Conservation (phyloP, 2,797 vertebrate species). For the Gorsachius magnificus region DNA sequence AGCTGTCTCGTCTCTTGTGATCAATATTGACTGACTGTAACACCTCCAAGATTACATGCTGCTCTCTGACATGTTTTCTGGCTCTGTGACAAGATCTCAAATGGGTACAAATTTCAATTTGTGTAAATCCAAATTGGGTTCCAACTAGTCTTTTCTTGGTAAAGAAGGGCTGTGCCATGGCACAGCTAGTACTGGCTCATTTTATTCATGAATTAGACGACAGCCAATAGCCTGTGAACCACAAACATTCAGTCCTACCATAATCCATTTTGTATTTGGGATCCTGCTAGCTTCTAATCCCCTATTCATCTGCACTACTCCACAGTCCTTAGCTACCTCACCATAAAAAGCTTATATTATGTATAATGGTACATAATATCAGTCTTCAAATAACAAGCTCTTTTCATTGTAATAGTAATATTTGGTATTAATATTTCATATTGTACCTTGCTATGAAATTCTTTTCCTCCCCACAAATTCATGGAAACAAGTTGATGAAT, state of each 20-base stretch:
- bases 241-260: neutral
- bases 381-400: neutral
- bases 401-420: neutral
- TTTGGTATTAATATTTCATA: neutral
- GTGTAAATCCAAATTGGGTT: conserved; percentile 46
- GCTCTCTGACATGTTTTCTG: conserved; percentile 37
- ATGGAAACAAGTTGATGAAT: neutral
- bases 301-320: neutral
- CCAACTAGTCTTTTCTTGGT: conserved; percentile 17
- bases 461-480: neutral
- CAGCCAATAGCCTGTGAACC: neutral
- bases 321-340: neutral
- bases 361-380: neutral
- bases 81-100: conserved; percentile 51
- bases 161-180: neutral
- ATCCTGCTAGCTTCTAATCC: neutral
- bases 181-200: neutral
- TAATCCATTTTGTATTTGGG: neutral
- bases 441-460: neutral
- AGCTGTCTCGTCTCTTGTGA: neutral
- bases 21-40: conserved; percentile 4
- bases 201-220: neutral
- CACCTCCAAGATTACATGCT: neutral
- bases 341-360: neutral
- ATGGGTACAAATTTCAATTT: conserved; percentile 44